A percentile compares a stretch with the other conserved stretches of the same genome.
Evolutionary conservation across 30 jellyfish, hydroid and myxozoan genomes (phyloP).

Genomic region (Sanderia malayensis): DNA sequence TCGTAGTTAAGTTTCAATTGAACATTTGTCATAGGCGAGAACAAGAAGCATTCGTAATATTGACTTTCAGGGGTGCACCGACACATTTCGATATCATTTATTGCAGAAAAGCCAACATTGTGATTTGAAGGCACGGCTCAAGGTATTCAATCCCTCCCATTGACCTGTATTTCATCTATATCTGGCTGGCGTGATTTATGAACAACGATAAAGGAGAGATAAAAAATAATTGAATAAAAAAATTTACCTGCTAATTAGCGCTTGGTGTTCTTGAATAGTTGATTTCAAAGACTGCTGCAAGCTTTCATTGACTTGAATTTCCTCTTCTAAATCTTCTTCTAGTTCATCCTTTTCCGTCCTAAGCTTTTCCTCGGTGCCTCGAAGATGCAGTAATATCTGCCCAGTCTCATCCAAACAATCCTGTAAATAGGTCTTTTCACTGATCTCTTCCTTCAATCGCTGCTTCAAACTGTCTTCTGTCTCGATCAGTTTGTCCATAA

Average conservation of each 20-base stretch:
- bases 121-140: too few relatives aligned
- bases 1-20: too few relatives aligned
- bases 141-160: too few relatives aligned
- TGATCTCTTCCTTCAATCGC: slow-evolving; percentile 49
- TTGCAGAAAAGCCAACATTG: too few relatives aligned
- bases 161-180: too few relatives aligned
- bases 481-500: slow-evolving; percentile 78
- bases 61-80: too few relatives aligned
- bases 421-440: slow-evolving; percentile 86
- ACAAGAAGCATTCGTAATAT: too few relatives aligned
- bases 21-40: too few relatives aligned
- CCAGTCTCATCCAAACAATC: slow-evolving; percentile 97
- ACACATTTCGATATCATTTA: too few relatives aligned
- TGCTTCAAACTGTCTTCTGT: slow-evolving; percentile 76
- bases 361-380: slow-evolving; percentile 69
- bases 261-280: slow-evolving; percentile 80
- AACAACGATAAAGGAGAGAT: too few relatives aligned
- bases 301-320: slow-evolving; percentile 78
- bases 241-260: slow-evolving; percentile 49
- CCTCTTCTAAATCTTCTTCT: slow-evolving; percentile 90
- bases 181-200: too few relatives aligned
- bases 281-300: slow-evolving; percentile 72
- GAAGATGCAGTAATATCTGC: slow-evolving; percentile 67
- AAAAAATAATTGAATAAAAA: too few relatives aligned
- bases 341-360: slow-evolving; percentile 76